Evolutionary conservation across 2,888 invertebrate genomes (phyloP).

Genomic region (Pammene fasciana): DNA sequence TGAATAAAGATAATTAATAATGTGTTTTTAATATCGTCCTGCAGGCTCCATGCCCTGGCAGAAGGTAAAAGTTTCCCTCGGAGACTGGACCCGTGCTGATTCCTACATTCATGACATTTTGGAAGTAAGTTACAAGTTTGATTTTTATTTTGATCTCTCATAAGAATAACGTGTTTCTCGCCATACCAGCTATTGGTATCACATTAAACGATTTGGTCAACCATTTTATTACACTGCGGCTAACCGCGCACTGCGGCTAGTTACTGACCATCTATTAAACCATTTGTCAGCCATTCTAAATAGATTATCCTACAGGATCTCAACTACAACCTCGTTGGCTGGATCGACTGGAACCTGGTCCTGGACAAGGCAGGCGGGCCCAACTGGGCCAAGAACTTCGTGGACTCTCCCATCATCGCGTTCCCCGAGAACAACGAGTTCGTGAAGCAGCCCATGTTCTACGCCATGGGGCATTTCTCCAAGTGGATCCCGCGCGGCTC

Average conservation of each 20-base stretch:
- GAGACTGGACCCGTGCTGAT: conserved; percentile 89
- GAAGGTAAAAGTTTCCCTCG: conserved; percentile 80
- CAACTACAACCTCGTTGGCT: conserved; percentile 88
- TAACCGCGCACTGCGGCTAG: no score
- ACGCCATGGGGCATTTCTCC: conserved; percentile 90
- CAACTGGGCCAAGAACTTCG: conserved; percentile 87
- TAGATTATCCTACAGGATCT: conserved; percentile 85
- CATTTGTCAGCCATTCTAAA: no score
- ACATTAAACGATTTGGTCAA: no score
- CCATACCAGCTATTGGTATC: no score
- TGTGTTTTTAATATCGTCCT: background rate
- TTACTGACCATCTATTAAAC: no score
- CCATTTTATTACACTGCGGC: no score
- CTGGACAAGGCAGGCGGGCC: conserved; percentile 90
- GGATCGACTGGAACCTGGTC: conserved; percentile 95
- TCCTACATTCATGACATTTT: conserved; percentile 85
- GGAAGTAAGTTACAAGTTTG: conserved; percentile 64
- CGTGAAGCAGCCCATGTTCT: conserved; percentile 94
- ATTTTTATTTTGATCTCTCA: no score
- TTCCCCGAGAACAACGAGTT: conserved; percentile 84
- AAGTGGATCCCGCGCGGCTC: conserved; percentile 86
- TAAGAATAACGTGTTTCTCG: no score
- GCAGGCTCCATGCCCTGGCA: conserved; percentile 74
- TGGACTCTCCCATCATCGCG: conserved; percentile 88
- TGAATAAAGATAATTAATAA: no score